These are phyloP conservation scores for Chymomyza procnemis DNA, from an alignment of 2,888 invertebrate genomes.

Conservation along the genomic window DNA sequence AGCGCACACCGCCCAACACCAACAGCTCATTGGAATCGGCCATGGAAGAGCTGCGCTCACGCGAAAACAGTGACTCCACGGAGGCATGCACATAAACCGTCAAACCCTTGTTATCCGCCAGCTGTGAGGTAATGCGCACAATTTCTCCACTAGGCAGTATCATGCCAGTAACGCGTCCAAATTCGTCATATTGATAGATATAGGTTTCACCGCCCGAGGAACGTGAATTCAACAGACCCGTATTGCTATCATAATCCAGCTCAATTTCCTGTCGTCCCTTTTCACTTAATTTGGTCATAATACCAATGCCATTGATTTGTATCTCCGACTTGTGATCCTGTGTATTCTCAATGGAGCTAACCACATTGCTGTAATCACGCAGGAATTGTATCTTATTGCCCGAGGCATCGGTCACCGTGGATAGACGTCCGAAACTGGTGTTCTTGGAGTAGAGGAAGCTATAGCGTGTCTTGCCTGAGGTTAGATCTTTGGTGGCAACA, in stretches of 20 bases:
- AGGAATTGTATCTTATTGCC: constrained; percentile 95
- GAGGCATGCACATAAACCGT: constrained; percentile 85
- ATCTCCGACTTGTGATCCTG: constrained; percentile 95
- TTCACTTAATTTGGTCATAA: constrained; percentile 91
- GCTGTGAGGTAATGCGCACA: constrained; percentile 87
- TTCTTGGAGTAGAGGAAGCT: constrained; percentile 98
- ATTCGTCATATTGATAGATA: constrained; percentile 93
- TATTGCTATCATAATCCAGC: constrained; percentile 93
- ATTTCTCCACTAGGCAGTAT: constrained; percentile 95
- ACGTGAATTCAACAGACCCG: constrained; percentile 90
- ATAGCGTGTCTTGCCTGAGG: constrained; percentile 96
- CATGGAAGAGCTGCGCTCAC: constrained; percentile 78
- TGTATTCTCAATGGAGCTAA: constrained; percentile 95
- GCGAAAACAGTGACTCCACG: constrained; percentile 81
- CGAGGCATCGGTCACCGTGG: constrained; percentile 95
- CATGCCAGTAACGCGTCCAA: constrained; percentile 91
- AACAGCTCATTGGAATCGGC: constrained; percentile 81
- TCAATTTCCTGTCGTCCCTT: constrained; percentile 93
- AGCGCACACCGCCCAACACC: constrained; percentile 84
- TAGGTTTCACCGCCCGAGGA: constrained; percentile 92
- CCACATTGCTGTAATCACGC: constrained; percentile 94
- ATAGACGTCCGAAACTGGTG: constrained; percentile 95
- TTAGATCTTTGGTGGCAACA: constrained; percentile 93
- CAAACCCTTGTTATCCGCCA: constrained; percentile 87
- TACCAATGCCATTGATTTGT: constrained; percentile 94